Evolutionary conservation across 2,888 invertebrate species (phyloP), one percentile per base, ranked within the genome.

Genomic region (Odontocolon sp.): DNA sequence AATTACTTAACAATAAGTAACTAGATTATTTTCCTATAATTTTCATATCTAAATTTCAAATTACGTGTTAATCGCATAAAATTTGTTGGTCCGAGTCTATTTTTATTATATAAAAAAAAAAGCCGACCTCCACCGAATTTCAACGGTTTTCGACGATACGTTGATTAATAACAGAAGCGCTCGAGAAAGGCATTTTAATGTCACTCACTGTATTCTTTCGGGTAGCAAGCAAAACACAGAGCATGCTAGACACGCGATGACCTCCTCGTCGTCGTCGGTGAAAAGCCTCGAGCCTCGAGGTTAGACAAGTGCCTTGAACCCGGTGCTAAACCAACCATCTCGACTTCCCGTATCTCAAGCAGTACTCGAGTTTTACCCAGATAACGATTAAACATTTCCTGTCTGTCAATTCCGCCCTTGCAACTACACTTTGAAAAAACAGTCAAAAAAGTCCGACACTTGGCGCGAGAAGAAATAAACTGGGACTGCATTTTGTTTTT

Each of bases 301-400:
- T 70, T 70, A 63, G 70, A 54, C 61, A 31, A 28, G 70, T 70
- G 31, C 86, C 87, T 87, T 86, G 86, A 87, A 86, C 86, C 83
- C 82, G 81, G 84, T 83, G 85, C 59, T 74, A 83, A 85, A 75
- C 84, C 82, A 84, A 82, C 81, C 85, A 83, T 85, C 81, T 54
- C 70, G 70, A 83, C 80, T 77, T 81, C 64, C n/a, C 72, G 70
- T 57, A 28, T 54, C 56, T 72, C 74, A 47, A 70, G 64, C 74
- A 68, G 59, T 75, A 57, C 45, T 26, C 36, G 47, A 23, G 57
- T 69, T 69, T 36, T 45, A 36, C 14, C 18, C 56, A 70, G 81
- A 81, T 82, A 84, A 84, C 81, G 82, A 85, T 82, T 81, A 82
- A 75, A 18, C 67, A 78, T 81, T 85, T 84, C 83, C 83, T 52